Base-by-base conservation (phyloP, 30 jellyfish, hydroid and myxozoan species). In the Aurelia aurita complex sp. Pacific region DNA sequence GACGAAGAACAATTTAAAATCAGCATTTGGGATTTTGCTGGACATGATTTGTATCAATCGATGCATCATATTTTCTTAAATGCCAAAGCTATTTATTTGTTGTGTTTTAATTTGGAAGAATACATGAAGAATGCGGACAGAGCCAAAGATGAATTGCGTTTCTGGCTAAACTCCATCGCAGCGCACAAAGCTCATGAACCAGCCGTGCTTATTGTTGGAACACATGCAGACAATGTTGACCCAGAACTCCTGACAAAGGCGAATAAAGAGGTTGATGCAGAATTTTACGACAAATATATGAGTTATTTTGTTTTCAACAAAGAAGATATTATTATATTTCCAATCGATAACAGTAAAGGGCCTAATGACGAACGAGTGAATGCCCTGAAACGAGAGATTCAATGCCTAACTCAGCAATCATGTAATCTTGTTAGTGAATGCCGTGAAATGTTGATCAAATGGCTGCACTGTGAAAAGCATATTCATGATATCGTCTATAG, bases 11-110 rank as follows among this genome's bases (percentile, higher is more conserved):
- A 67, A 54, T 80, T 80, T 75, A 80, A 64, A n/a, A 15, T 67
- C 76, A 69, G 68, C 38, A 71, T 82, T 70, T 71, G 75, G 91
- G 85, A 82, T 42, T 82, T 82, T 42, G 80, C 85, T 3, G 91
- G 91, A 36, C 80, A 82, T 23, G 64, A 64, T 1, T 51, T 59
- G 1, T 82, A 73, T 74, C 91, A 54, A 23, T 34, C 79, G 1
- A 82, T 82, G 85, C 84, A 69, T 42, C 91, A 70, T 12, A 69
- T 82, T 11, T 82, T 82, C 59, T 16, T 70, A n/a, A 69, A 74
- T 33, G 60, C 85, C 64, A 82, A 82, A 35, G 66, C 91, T 6
- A 53, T 82, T 67, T 82, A 69, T 33, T 42, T 82, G 46, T 10
- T 82, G 72, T 82, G 91, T 51, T 70, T 82, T 42, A 67, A 53